A percentile compares a stretch with the other conserved stretches of the same genome.
Conservation (phyloP, 1,140 invertebrate species). For the Neodiprion fabricii region DNA sequence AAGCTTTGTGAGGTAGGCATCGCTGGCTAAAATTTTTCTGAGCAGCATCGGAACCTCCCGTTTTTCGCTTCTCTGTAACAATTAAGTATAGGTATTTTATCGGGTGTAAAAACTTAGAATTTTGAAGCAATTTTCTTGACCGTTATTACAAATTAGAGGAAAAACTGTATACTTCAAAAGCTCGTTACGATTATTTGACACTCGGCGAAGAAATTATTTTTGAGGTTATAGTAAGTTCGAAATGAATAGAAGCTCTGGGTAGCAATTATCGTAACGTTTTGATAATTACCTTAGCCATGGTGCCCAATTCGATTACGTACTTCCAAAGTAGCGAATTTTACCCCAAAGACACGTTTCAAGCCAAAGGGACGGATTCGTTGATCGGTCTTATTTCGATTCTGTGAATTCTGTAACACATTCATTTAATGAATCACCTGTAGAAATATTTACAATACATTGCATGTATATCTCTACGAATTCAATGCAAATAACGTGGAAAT, state of each 20-base stretch:
- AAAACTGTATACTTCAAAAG: background rate
- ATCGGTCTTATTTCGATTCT: too few relatives aligned
- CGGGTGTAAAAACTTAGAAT: background rate
- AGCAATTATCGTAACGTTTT: background rate
- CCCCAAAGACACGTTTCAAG: too few relatives aligned
- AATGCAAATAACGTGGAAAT: too few relatives aligned
- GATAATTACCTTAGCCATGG: background rate
- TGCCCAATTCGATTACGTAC: background rate
- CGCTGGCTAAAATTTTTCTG: slow-evolving; percentile 64
- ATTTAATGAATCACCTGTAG: too few relatives aligned
- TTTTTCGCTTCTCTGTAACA: slow-evolving; percentile 46
- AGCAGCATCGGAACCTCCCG: slow-evolving; percentile 63
- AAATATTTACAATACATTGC: too few relatives aligned
- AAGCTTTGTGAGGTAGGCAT: slow-evolving; percentile 68
- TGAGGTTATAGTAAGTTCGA: background rate
- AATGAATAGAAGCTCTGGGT: background rate
- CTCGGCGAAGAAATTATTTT: background rate
- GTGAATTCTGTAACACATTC: too few relatives aligned
- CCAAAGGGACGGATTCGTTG: too few relatives aligned
- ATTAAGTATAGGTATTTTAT: background rate
- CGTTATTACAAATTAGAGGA: background rate
- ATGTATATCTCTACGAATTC: too few relatives aligned
- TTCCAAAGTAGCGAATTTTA: too few relatives aligned
- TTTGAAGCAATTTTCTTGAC: too few relatives aligned
- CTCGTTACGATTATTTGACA: background rate